Conservation (phyloP, 1,140 invertebrate species). For the Drosophila kepulauana region DNA sequence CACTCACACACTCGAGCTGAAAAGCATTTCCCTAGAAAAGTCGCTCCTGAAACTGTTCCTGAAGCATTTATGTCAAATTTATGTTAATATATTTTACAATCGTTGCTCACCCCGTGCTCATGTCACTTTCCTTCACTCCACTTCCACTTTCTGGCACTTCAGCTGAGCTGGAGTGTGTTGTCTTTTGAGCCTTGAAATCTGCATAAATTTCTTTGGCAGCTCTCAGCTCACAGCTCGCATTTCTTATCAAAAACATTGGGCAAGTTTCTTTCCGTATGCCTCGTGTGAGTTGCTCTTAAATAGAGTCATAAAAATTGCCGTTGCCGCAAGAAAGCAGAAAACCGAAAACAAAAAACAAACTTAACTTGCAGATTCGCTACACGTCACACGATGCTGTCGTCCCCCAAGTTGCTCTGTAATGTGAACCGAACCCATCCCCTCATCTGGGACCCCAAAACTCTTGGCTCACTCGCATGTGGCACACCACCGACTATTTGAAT, state of each 20-base stretch:
- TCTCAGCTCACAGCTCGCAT: slow-evolving; percentile 24
- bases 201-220: slow-evolving; percentile 65
- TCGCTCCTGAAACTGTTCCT: slow-evolving; percentile 64
- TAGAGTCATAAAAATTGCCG: slow-evolving; percentile 79
- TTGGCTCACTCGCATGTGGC: slow-evolving; percentile 50
- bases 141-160: neutral
- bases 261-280: slow-evolving; percentile 59
- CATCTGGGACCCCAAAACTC: slow-evolving; percentile 5
- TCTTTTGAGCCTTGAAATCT: slow-evolving; percentile 70
- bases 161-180: slow-evolving; percentile 48
- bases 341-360: slow-evolving; percentile 32
- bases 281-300: slow-evolving; percentile 55
- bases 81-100: slow-evolving; percentile 84
- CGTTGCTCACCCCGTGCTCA: slow-evolving; percentile 54
- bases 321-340: slow-evolving; percentile 39
- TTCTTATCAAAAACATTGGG: slow-evolving; percentile 62
- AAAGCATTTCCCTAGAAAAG: slow-evolving; percentile 46
- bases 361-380: slow-evolving; percentile 74
- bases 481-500: slow-evolving; percentile 49
- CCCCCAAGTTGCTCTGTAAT: slow-evolving; percentile 7
- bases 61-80: slow-evolving; percentile 84
- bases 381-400: slow-evolving; percentile 58
- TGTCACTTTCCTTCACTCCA: slow-evolving; percentile 34
- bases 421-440: slow-evolving; percentile 15
- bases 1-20: neutral